Evolutionary conservation across 1,140 invertebrate genomes (phyloP).

Genomic region (Brachystomella parvula): DNA sequence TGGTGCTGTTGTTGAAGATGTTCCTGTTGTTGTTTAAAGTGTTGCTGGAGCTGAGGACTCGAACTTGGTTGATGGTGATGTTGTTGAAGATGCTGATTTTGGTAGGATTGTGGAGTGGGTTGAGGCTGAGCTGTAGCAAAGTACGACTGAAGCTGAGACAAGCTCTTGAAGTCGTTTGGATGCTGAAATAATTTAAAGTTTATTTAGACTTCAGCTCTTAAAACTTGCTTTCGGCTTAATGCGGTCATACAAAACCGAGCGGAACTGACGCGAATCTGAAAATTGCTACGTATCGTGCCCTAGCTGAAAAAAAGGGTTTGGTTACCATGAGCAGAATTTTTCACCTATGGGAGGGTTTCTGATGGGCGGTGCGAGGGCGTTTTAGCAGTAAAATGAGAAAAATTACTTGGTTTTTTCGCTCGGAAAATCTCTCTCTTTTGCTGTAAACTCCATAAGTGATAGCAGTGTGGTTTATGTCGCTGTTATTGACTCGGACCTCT

Average conservation of each 20-base stretch:
- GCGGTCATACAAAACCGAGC: no score
- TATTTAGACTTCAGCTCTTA: not conserved
- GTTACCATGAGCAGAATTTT: no score
- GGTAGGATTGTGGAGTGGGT: not conserved
- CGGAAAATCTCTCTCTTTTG: not conserved
- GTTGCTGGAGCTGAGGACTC: constrained; percentile 3
- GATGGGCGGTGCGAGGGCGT: no score
- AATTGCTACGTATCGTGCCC: not conserved
- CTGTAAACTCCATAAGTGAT: not conserved
- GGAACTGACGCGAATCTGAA: no score
- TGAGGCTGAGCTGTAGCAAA: constrained; percentile 25
- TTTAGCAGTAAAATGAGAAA: not conserved
- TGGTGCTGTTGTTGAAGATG: not conserved
- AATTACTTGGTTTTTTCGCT: constrained; percentile 6
- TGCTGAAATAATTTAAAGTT: constrained; percentile 11
- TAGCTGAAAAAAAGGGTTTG: no score
- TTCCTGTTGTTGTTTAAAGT: constrained; percentile 2
- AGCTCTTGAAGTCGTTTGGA: constrained; percentile 21
- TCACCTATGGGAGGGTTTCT: no score
- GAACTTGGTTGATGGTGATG: constrained; percentile 3
- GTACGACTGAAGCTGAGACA: constrained; percentile 28
- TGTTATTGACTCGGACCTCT: not conserved
- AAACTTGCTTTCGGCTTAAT: not conserved
- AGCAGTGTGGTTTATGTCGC: not conserved
- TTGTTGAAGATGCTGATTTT: constrained; percentile 14